Evolutionary conservation across 2,888 invertebrate genomes (phyloP), one percentile per base, ranked within the genome.

Genomic region (Prenolepis imparis): DNA sequence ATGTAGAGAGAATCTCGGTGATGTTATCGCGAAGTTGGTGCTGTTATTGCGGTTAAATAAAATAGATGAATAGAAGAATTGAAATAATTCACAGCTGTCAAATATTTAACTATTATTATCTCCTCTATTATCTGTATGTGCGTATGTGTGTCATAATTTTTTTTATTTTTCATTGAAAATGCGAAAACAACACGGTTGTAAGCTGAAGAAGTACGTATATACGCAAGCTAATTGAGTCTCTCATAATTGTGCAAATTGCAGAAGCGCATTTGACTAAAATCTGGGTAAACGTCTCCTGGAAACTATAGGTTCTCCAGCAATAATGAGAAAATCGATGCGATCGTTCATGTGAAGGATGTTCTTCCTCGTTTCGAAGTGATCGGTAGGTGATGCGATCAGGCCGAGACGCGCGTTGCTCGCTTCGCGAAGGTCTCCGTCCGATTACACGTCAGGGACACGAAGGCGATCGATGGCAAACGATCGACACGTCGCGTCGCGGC

Each of bases 401-500:
- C 55, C 15, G 59, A 80, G 36, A 59, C n/a, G 74, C 61, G 5
- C 44, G 44, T 44, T 73, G 32, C 41, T 3, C n/a, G n/a, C 11
- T 48, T 75, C 64, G 74, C 32, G 67, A 75, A 18, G 36, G 18
- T 57, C 52, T 18, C 59, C 82, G 68, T 55, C 3, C 32, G 5
- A 44, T 67, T 36, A 21, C 48, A 28, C 28, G 28, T 28, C 28
- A 9, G 55, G 3, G 28, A 77, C 15, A 28, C 28, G n/a, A 68
- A n/a, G 24, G 39, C 68, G 77, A 68, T 68, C 77, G 41, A 77
- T 68, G 70, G 41, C 78, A 57, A 57, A 59, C 68, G 74, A 82
- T 74, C 61, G 74, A 57, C 75, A 66, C 61, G 59, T 83, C 78
- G 68, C 61, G 59, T 83, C 78, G 68, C 66, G 73, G 48, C 63